Evolutionary conservation across 2,113 vertebrate genomes (phyloP), one percentile per base, ranked within the genome.

Genomic region (Illadopsis cleaveri): DNA sequence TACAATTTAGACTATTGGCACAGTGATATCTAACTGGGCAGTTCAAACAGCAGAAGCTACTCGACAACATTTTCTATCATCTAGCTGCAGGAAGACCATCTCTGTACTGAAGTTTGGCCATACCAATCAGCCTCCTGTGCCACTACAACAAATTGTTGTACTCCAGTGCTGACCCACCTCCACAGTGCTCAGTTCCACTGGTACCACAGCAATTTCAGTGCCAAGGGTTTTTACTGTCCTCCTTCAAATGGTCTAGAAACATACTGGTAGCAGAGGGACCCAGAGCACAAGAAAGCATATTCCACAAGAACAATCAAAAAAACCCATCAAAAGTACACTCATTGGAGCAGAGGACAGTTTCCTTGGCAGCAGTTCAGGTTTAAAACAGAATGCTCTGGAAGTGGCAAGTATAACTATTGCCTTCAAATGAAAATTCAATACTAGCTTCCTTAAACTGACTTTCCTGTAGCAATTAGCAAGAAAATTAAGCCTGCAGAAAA

Each of bases 101-200:
- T 45, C 62, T 54, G 22, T 25, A 31, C 45, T 50, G 20, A 77
- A 77, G 50, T 54, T 57, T 77, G 50, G 61, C 54, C 12, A 12
- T 14, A 13, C 12, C 4, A 3, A 48, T 48, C 40, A 73, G 20
- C 28, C 28, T 81, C 44, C 31, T 22, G 47, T 19, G 18, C 12
- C 8, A 3, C 45, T 80, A 66, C 54, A 48, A 80, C 33, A 83
- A 69, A 80, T 1, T 21, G 17, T 25, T 50, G 21, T 18, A 28
- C 35, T 40, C 42, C 31, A 30, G 12, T 1, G 5, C n/a, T 37
- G 27, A 84, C 17, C 10, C 66, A 80, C 35, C 79, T 42, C 17
- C 1, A 0, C 25, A 91, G 25, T 1, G 1, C 35, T 53, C 21
- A 78, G 14, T 38, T 82, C 71, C 31, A 48, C 37, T 8, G 11